Conservation (phyloP, 2,797 vertebrate species). For the Bucorvus abyssinicus region DNA sequence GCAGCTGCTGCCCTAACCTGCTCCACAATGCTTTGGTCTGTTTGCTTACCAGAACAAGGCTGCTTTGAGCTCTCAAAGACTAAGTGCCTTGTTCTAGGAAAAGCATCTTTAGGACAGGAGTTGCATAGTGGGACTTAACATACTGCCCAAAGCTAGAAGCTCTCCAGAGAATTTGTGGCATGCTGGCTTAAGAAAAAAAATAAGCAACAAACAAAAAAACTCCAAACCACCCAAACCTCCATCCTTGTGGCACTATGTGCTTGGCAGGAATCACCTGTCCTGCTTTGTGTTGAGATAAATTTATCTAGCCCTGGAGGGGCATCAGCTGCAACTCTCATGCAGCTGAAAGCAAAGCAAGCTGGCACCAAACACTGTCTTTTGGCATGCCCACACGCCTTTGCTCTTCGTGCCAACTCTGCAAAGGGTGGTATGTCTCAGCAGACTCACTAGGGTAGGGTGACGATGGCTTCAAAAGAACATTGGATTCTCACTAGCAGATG, state of each 20-base stretch:
- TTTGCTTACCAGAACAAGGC: conserved; percentile 43
- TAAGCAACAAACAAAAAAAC: background rate
- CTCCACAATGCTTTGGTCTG: background rate
- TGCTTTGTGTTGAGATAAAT: background rate
- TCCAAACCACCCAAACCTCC: background rate
- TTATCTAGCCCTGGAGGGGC: background rate
- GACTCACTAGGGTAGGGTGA: background rate
- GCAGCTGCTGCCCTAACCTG: conserved; percentile 36
- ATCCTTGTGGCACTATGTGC: background rate
- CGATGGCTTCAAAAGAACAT: background rate
- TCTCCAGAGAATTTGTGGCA: background rate
- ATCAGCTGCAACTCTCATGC: background rate
- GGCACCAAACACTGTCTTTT: background rate
- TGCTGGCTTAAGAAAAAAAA: background rate
- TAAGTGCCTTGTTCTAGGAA: background rate
- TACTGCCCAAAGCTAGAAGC: background rate
- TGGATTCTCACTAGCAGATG: background rate
- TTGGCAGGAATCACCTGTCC: background rate
- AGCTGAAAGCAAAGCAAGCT: background rate
- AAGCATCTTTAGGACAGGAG: background rate
- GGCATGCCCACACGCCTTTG: background rate
- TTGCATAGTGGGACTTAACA: background rate
- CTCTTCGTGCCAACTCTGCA: background rate
- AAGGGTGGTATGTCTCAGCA: background rate
- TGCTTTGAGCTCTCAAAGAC: conserved; percentile 27